Conservation (phyloP, 2,113 vertebrate species). For the Panurus biarmicus region DNA sequence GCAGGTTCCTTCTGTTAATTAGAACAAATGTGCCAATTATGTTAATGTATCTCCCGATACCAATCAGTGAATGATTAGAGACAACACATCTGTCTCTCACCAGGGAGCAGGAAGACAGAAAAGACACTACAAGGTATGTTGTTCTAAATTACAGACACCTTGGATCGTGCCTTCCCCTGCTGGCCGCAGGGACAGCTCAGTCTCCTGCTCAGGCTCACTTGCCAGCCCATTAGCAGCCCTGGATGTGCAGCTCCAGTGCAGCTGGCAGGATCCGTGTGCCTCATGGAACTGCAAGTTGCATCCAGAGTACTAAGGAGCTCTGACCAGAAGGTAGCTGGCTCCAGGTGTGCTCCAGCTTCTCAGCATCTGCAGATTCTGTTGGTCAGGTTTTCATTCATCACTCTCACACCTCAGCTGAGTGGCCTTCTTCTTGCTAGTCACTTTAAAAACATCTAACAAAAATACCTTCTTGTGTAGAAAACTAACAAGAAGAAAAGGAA, state of each 20-base stretch:
- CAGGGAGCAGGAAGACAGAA: slow-evolving; percentile 22
- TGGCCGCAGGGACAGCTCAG: not conserved
- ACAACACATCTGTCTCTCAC: slow-evolving; percentile 76
- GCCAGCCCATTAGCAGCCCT: not conserved
- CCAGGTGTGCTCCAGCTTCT: not conserved
- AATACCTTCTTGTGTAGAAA: not conserved
- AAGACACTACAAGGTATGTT: slow-evolving; percentile 41
- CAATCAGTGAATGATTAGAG: slow-evolving; percentile 86
- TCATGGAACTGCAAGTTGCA: not conserved
- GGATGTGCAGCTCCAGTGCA: not conserved
- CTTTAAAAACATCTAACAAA: not conserved
- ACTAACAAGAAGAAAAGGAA: not conserved
- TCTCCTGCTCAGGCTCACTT: not conserved
- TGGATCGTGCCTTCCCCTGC: not conserved
- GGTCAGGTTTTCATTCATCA: not conserved
- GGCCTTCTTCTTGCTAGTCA: not conserved
- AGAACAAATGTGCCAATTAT: slow-evolving; percentile 93
- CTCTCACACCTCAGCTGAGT: not conserved
- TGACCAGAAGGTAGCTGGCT: not conserved
- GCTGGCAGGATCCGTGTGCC: not conserved
- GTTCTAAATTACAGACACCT: slow-evolving; percentile 22
- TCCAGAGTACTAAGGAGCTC: not conserved
- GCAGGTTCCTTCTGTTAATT: slow-evolving; percentile 86
- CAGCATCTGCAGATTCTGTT: not conserved
- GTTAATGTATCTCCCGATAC: slow-evolving; percentile 83